Base-by-base conservation (phyloP, 2,888 invertebrate species). In the Carpatolechia fugitivella region DNA sequence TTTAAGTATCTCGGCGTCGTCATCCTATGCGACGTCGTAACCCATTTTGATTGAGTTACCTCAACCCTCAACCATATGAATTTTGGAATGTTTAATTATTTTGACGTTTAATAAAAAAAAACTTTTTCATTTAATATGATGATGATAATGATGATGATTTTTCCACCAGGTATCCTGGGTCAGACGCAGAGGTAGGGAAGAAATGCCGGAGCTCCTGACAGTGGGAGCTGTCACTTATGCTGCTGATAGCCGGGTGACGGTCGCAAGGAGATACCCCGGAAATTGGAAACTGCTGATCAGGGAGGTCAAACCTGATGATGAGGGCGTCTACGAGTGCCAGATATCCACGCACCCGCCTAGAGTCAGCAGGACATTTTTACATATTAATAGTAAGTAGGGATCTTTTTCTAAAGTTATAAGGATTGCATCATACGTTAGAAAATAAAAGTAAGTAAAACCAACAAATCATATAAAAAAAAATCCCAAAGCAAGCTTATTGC, bases 331-430 rank as follows among this genome's bases (percentile, higher is more conserved):
- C 78, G 93, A 94, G 76, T 94, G 94, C 72, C 94, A 94, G 89
- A 92, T 94, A 69, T 94, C 94, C 20, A 94, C 94, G 1, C 93
- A 94, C 75, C 94, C 94, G 1, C 93, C 94, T 13, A 91, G 92
- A 69, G 93, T 93, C 77, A 93, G 94, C 78, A 88, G 92, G 69
- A 92, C 92, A 47, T 93, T 92, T 69, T 85, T 94, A 58, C 93
- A 92, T 74, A 91, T 94, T 61, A 92, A 93, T 74, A 93, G 94
- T 94, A 85, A 85, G 89, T 76, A 47, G 10, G 6, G 24, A 24
- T 6, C 24, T 24, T 24, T 24, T 6, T 24, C 24, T 24, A n/a
- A n/a, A n/a, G n/a, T n/a, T n/a, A n/a, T n/a, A n/a, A n/a, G n/a
- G n/a, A n/a, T n/a, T n/a, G n/a, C n/a, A n/a, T n/a, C n/a, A n/a